Base-by-base conservation (phyloP, 1,140 invertebrate genomes). In the Diorhabda sublineata region DNA sequence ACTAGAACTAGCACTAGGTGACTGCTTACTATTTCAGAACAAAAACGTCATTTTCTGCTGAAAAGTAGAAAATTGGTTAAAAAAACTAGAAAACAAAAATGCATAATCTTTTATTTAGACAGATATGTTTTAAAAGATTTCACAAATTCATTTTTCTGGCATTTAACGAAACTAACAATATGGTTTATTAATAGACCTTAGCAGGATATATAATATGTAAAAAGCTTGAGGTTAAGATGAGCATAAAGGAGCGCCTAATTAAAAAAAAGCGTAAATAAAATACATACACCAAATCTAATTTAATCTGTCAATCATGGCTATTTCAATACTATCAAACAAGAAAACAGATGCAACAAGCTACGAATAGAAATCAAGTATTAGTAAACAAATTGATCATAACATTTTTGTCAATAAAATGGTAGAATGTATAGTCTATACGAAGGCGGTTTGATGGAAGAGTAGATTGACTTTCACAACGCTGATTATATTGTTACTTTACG, bases 151-250 rank as follows among this genome's bases (percentile, higher is more conserved):
- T 52, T 52, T 52, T 52, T 26, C n/a, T 52, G 47, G n/a, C n/a
- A 52, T 6, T 6, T 52, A 52, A 52, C 47, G n/a, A 8, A 52
- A 52, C 47, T 52, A 52, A 52, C 47, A 52, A 52, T 52, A 52
- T n/a, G n/a, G 47, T 52, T 52, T 52, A 52, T 52, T n/a, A 52
- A 52, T 52, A 52, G n/a, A 52, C n/a, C 47, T 52, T 52, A 52
- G 47, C 47, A 52, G 47, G 47, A 8, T 52, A 8, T 8, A 52
- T n/a, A 6, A 52, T 52, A 52, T 52, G 6, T 52, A 52, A 52
- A 52, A 52, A 52, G 47, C 47, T 52, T 52, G 26, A 52, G 47
- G 47, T 52, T 8, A 8, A 52, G n/a, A n/a, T 52, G 2, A 52
- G n/a, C 6, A 52, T n/a, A 52, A 8, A 3, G 47, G 47, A 52